Base-by-base conservation (phyloP, 2,797 vertebrate genomes). In the Cynodonichthys magdalenae region DNA sequence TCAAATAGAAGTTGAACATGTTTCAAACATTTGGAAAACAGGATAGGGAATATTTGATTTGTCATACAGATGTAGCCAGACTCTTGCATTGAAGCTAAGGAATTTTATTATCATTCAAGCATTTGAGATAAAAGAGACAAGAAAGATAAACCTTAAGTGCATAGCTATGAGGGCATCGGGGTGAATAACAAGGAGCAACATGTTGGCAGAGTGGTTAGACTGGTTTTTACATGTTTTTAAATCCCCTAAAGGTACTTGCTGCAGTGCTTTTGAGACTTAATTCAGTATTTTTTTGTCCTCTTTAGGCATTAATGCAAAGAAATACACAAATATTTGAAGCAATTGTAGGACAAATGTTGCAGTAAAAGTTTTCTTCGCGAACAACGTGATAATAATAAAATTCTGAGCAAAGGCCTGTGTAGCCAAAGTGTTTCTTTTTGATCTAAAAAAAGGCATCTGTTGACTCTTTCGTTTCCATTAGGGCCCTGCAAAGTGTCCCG, bases 1-100 rank as follows among this genome's bases (percentile, higher is more conserved):
- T 86, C 90, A 86, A 87, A 87, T 79, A 61, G 58, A 62, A 87
- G 72, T 75, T 88, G 87, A 91, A 86, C 24, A 59, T 77, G 59
- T 88, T 91, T 90, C 86, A 89, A 90, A 90, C 88, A 86, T 89
- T 88, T 87, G 80, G 79, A 79, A 75, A 84, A 65, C 81, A 84
- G 82, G 75, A 74, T 63, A 80, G 80, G 81, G 71, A 78, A 53
- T 69, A 69, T 89, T 89, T 88, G 77, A 86, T 87, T 88, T 84
- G 74, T 87, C 82, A 75, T 78, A 74, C 81, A 71, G 77, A 83
- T 80, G 79, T 62, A 68, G 78, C 63, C 71, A 71, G 74, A 76
- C 75, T 79, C 19, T 59, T 36, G 19, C 60, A 70, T 65, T 73
- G 80, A 60, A 68, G 64, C 47, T 53, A 63, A 79, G 75, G 66